Conservation (phyloP, 2,113 vertebrate species). For the Cynocephalus volans region DNA sequence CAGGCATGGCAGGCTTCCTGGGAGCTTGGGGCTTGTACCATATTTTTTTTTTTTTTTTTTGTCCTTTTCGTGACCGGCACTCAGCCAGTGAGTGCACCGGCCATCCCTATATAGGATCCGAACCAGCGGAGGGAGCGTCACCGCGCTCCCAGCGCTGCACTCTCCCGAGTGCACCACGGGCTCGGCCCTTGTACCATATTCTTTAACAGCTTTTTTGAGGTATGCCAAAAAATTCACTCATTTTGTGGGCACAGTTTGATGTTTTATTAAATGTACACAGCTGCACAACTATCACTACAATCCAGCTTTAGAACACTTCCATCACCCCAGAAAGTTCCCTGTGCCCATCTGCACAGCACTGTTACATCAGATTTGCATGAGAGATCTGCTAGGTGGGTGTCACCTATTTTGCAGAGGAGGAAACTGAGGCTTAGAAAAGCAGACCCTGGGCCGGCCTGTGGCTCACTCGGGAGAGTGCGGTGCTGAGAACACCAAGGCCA, state of each 20-base stretch:
- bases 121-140: too few relatives aligned
- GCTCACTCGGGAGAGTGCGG: too few relatives aligned
- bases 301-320: not conserved
- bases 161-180: too few relatives aligned
- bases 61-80: too few relatives aligned
- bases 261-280: fast-evolving
- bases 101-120: too few relatives aligned
- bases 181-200: fast-evolving
- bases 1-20: fast-evolving
- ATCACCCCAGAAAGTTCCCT: not conserved
- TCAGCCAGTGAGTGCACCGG: too few relatives aligned
- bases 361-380: not conserved
- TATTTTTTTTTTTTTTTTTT: too few relatives aligned
- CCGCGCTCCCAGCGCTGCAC: too few relatives aligned
- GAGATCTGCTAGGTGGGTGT: not conserved
- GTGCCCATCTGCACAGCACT: not conserved
- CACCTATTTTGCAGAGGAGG: not conserved
- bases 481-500: too few relatives aligned
- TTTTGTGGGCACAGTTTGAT: fast-evolving
- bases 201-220: not conserved
- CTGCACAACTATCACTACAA: fast-evolving
- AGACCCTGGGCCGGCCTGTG: too few relatives aligned
- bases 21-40: too few relatives aligned
- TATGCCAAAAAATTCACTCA: fast-evolving
- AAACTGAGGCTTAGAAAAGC: not conserved